phyloP scores from a whole-genome alignment of 1,140 invertebrate species.

The Streblospio benedicti region DNA sequence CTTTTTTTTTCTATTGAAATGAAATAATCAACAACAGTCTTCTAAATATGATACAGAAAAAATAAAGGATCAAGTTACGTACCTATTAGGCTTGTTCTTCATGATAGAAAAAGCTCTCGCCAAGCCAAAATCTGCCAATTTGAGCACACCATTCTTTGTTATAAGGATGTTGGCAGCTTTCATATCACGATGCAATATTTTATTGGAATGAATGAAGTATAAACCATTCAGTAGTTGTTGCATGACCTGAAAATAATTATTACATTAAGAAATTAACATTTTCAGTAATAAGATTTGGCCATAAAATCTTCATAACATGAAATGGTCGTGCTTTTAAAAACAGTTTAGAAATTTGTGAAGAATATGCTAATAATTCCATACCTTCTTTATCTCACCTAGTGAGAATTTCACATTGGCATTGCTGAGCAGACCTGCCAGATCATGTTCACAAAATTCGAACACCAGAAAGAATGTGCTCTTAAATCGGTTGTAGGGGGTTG shows the following conservation, averaged over 20 bases:
- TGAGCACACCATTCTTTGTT: conserved; percentile 82
- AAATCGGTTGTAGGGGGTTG: conserved; percentile 73
- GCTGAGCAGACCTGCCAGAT: conserved; percentile 89
- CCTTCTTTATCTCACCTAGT: conserved; percentile 96
- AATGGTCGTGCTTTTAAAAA: conserved; percentile 10
- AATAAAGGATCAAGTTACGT: too few species aligned
- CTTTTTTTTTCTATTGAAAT: not conserved
- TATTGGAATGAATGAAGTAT: conserved; percentile 95
- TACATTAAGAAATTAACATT: not conserved
- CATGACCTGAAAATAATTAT: conserved; percentile 56
- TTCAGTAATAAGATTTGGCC: not conserved
- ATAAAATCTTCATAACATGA: not conserved
- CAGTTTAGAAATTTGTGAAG: conserved; percentile 7
- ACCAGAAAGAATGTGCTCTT: conserved; percentile 87
- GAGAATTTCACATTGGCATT: conserved; percentile 92
- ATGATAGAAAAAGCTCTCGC: conserved; percentile 78
- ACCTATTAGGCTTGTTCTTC: conserved; percentile 74
- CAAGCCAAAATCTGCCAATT: conserved; percentile 54
- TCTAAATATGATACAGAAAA: too few species aligned
- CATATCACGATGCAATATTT: conserved; percentile 90
- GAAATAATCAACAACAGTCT: too few species aligned
- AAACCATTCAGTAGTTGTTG: conserved; percentile 93
- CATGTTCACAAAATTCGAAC: conserved; percentile 99
- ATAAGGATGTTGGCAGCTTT: conserved; percentile 98
- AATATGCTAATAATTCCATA: conserved; percentile 39